A percentile compares a stretch with the other conserved stretches of the same genome.
phyloP scores from a whole-genome alignment of 2,797 vertebrate genomes.

The Onychomys leucogaster region DNA sequence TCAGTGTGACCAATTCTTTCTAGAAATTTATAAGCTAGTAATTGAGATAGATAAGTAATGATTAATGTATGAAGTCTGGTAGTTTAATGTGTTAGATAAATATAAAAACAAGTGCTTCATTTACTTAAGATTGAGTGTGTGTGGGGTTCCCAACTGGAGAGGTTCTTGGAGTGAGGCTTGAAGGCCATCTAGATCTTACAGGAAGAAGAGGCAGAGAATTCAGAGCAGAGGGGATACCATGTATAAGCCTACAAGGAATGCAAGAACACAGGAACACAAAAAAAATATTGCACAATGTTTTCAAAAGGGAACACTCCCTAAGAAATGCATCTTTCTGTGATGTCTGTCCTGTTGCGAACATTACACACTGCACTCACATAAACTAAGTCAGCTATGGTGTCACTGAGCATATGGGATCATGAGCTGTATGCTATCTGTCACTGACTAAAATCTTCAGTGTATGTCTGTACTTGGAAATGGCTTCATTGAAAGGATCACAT shows the following conservation, averaged over 20 bases:
- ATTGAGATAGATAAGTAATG: not conserved
- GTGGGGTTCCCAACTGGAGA: not conserved
- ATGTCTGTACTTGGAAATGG: not conserved
- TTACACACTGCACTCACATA: not conserved
- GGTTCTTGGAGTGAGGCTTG: not conserved
- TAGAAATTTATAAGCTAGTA: not conserved
- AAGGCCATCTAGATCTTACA: not conserved
- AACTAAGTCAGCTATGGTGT: not conserved
- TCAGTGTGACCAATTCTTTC: not conserved
- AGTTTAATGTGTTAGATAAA: not conserved
- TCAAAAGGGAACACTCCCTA: too few relatives aligned
- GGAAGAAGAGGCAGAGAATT: not conserved
- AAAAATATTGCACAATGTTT: not conserved
- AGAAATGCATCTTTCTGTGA: not conserved
- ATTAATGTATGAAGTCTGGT: not conserved
- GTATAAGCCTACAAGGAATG: not conserved
- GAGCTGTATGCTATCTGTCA: too few relatives aligned
- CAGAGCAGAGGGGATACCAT: not conserved
- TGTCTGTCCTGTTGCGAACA: not conserved
- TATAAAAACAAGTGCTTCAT: constrained; percentile 2
- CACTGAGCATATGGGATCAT: not conserved
- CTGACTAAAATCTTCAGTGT: not conserved
- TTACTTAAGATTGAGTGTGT: not conserved
- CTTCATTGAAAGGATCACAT: not conserved
- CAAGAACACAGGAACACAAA: not conserved